Evolutionary conservation across 2,113 vertebrate genomes (phyloP).

Genomic region (Scartelaos histophorus): DNA sequence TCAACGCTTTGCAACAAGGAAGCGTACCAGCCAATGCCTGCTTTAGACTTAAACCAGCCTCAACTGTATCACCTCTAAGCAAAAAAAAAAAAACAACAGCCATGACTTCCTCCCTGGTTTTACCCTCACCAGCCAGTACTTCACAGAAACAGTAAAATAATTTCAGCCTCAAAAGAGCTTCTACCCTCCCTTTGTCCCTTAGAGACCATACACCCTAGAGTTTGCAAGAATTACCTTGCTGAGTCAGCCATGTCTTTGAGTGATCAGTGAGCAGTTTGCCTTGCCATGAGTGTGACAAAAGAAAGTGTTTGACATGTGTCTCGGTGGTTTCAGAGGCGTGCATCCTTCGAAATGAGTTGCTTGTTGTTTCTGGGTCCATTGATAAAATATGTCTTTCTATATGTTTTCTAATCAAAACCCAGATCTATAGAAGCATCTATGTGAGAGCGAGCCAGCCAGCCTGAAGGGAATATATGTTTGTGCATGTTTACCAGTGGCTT

Average conservation of each 20-base stretch:
- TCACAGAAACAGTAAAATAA: neutral
- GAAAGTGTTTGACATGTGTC: conserved; percentile 64
- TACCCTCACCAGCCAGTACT: conserved; percentile 38
- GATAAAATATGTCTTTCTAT: neutral
- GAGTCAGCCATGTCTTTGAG: conserved; percentile 56
- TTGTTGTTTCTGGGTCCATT: neutral
- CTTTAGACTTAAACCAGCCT: conserved; percentile 65
- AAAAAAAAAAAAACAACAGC: conserved; percentile 63
- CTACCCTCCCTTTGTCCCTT: conserved; percentile 1
- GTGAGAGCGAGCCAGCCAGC: conserved; percentile 50
- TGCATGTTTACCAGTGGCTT: conserved; percentile 66
- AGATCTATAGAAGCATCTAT: conserved; percentile 33
- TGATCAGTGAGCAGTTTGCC: conserved; percentile 57
- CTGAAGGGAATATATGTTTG: conserved; percentile 45
- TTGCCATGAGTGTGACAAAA: conserved; percentile 55
- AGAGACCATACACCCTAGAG: conserved; percentile 37
- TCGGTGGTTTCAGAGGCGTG: conserved; percentile 59
- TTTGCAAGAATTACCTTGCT: conserved; percentile 41
- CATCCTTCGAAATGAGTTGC: conserved; percentile 51
- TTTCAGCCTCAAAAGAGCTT: conserved; percentile 34
- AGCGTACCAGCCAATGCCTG: conserved; percentile 69
- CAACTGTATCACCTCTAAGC: conserved; percentile 56
- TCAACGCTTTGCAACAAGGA: conserved; percentile 62
- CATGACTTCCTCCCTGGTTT: conserved; percentile 26
- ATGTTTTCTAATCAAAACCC: neutral